These are phyloP conservation scores for Platyrinchus mystaceus DNA, from an alignment of 2,797 vertebrate genomes.

Conservation along the genomic window DNA sequence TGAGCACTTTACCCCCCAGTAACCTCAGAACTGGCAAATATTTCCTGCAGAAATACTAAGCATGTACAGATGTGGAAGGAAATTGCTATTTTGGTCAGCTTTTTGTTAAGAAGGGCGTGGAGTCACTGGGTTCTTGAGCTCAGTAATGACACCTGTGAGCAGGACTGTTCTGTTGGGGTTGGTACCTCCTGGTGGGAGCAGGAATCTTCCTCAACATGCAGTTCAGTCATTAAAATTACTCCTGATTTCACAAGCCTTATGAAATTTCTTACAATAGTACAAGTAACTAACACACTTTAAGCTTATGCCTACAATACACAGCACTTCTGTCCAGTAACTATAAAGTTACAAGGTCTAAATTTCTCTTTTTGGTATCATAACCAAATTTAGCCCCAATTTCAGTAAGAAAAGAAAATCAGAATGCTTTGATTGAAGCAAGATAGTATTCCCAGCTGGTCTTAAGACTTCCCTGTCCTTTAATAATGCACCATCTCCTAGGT, in stretches of 20 bases:
- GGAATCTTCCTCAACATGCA: neutral
- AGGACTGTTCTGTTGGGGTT: neutral
- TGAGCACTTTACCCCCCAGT: neutral
- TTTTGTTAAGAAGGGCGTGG: neutral
- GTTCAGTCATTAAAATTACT: neutral
- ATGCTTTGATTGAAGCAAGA: neutral
- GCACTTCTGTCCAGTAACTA: neutral
- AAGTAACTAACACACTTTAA: neutral
- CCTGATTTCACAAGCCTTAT: neutral
- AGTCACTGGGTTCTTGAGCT: neutral
- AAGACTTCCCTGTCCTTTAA: neutral
- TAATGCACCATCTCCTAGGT: neutral
- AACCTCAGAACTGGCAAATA: neutral
- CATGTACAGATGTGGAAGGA: neutral
- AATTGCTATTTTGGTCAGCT: neutral
- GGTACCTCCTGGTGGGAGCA: neutral
- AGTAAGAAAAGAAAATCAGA: neutral
- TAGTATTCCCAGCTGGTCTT: neutral
- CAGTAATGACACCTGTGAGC: neutral
- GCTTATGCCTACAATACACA: neutral
- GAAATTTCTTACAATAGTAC: neutral
- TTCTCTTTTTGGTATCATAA: neutral
- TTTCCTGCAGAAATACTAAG: neutral
- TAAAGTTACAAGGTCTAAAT: neutral
- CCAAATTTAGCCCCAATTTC: neutral